A percentile compares a stretch with the other conserved stretches of the same genome.
Conservation (phyloP, 2,113 vertebrate species). For the Mesembrinibis cayennensis region DNA sequence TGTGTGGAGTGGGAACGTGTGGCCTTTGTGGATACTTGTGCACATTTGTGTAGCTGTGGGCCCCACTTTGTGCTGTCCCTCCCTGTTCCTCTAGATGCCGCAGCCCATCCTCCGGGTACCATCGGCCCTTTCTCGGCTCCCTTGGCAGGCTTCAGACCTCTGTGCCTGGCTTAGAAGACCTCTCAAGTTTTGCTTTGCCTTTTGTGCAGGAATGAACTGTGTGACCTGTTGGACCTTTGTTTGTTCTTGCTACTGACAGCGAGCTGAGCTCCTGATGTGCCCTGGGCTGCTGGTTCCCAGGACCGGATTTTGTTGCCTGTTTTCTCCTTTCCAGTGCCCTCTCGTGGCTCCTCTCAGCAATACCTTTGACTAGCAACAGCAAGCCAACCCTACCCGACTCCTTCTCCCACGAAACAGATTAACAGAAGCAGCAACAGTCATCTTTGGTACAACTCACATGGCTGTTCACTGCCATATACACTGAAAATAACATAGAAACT, state of each 20-base stretch:
- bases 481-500: not conserved
- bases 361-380: not conserved
- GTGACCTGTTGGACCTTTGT: not conserved
- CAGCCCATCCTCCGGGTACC: not conserved
- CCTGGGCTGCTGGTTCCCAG: not conserved
- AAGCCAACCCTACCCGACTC: not conserved
- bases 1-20: rapidly evolving
- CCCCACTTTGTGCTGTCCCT: not conserved
- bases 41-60: not conserved
- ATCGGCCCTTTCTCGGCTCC: not conserved
- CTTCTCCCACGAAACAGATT: not conserved
- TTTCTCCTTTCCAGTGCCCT: slow-evolving; percentile 13
- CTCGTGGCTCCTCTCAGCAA: not conserved
- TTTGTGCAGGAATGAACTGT: not conserved
- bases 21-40: not conserved
- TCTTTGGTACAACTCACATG: not conserved
- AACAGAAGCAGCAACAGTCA: not conserved
- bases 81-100: not conserved
- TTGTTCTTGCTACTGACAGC: not conserved
- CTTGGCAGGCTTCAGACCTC: not conserved
- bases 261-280: not conserved
- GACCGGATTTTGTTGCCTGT: not conserved
- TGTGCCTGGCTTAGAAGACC: not conserved
- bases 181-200: not conserved
- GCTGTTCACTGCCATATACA: not conserved